These are phyloP conservation scores for Poeciliopsis occidentalis DNA, from an alignment of 2,113 vertebrate species.

Conservation along the genomic window DNA sequence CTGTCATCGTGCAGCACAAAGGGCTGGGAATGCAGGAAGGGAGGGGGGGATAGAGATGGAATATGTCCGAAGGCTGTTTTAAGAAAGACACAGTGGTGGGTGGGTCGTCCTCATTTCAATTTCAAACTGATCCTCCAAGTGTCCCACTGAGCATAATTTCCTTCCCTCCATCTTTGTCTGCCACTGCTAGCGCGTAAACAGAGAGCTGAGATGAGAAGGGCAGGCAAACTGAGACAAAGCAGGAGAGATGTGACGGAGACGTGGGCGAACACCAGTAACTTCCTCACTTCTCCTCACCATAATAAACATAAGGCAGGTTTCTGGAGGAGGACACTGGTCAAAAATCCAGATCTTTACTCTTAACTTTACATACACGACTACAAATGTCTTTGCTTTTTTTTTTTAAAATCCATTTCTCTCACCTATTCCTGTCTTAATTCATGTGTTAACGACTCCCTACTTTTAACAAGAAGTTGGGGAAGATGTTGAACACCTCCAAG, in stretches of 20 bases:
- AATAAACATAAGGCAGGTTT: slow-evolving; percentile 37
- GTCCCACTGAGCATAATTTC: slow-evolving; percentile 80
- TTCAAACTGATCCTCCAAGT: slow-evolving; percentile 63
- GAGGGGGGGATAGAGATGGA: background rate
- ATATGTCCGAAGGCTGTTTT: slow-evolving; percentile 35
- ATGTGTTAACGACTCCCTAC: background rate
- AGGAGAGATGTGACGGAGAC: slow-evolving; percentile 25
- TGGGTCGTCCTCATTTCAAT: slow-evolving; percentile 68
- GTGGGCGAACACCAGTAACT: slow-evolving; percentile 20
- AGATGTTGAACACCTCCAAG: slow-evolving; percentile 34
- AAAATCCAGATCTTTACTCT: slow-evolving; percentile 4
- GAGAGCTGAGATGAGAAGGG: slow-evolving; percentile 35
- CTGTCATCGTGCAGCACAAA: background rate
- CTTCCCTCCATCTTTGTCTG: slow-evolving; percentile 53
- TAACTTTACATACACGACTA: background rate
- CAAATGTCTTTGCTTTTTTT: background rate
- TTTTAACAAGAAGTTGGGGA: slow-evolving; percentile 2
- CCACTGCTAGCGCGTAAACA: slow-evolving; percentile 58
- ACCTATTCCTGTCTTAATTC: background rate
- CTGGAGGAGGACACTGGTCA: slow-evolving; percentile 6
- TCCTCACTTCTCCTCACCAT: background rate
- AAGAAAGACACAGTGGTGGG: slow-evolving; percentile 28
- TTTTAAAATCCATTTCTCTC: background rate
- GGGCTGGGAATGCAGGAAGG: background rate
- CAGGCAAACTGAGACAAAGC: slow-evolving; percentile 21